phyloP scores from a whole-genome alignment of 1,140 invertebrate genomes.

The Anthonomus grandis region DNA sequence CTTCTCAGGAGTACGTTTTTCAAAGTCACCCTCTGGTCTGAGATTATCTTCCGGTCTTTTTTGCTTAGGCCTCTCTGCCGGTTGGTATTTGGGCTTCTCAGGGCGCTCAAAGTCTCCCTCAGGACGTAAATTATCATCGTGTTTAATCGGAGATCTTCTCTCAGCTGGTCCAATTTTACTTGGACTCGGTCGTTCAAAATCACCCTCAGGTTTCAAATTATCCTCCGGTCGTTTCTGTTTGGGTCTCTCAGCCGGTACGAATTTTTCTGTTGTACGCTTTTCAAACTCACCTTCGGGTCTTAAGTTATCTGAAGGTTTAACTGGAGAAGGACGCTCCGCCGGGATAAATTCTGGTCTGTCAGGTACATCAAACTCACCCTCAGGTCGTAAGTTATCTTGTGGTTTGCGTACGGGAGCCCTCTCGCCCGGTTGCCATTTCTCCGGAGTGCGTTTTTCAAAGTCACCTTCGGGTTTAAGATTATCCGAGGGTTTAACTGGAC shows the following conservation, averaged over 20 bases:
- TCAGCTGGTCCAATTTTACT: constrained; percentile 41
- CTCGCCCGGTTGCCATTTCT: constrained; percentile 48
- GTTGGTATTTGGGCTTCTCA: constrained; percentile 38
- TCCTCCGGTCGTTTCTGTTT: constrained; percentile 49
- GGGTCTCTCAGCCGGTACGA: constrained; percentile 51
- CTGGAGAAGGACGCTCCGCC: constrained; percentile 54
- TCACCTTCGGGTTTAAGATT: constrained; percentile 59
- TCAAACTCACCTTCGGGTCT: constrained; percentile 51
- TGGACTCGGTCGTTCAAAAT: constrained; percentile 49
- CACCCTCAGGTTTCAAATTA: constrained; percentile 53
- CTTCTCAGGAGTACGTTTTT: constrained; percentile 46
- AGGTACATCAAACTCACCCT: constrained; percentile 62
- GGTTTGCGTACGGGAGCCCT: constrained; percentile 47
- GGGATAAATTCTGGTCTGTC: constrained; percentile 48
- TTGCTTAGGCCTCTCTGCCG: constrained; percentile 53
- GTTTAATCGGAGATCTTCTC: constrained; percentile 40
- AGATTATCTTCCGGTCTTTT: constrained; percentile 62
- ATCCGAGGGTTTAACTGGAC: constrained; percentile 47
- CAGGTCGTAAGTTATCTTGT: constrained; percentile 55
- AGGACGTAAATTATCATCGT: constrained; percentile 54
- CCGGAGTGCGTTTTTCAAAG: constrained; percentile 51
- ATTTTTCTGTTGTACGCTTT: constrained; percentile 49
- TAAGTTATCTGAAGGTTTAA: constrained; percentile 51
- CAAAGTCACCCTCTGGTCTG: constrained; percentile 53
- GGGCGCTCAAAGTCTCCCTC: constrained; percentile 55